Conservation (phyloP, 2,797 vertebrate species). For the Alfaro cultratus region DNA sequence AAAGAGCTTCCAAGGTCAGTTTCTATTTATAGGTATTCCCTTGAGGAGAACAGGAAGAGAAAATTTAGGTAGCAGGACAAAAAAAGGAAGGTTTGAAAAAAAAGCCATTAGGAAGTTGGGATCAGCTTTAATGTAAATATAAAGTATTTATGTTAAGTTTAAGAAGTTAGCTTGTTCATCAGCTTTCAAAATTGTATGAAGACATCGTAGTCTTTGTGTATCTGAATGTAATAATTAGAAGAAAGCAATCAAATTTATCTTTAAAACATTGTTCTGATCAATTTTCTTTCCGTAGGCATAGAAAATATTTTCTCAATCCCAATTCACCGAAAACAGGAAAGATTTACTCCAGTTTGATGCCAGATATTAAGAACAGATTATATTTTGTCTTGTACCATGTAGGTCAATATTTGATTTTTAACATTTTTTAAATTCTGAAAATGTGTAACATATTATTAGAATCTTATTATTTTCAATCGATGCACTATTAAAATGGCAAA, state of each 20-base stretch:
- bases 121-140: background rate
- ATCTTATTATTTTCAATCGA: background rate
- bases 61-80: background rate
- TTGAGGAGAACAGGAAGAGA: constrained; percentile 2
- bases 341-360: background rate
- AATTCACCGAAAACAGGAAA: background rate
- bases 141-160: background rate
- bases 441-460: background rate
- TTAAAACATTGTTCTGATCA: background rate
- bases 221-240: background rate
- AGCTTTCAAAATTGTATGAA: background rate
- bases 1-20: constrained; percentile 60
- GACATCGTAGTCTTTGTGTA: background rate
- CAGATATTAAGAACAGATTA: background rate
- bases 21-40: constrained; percentile 53
- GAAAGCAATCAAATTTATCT: background rate
- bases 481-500: background rate
- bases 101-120: constrained; percentile 9
- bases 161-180: background rate
- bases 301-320: background rate
- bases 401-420: background rate
- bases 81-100: constrained; percentile 18
- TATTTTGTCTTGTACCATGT: background rate
- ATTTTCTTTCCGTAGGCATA: background rate
- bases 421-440: background rate